These are phyloP conservation scores for Drosophila melanocephala DNA, from an alignment of 2,888 invertebrate species.

Conservation along the genomic window DNA sequence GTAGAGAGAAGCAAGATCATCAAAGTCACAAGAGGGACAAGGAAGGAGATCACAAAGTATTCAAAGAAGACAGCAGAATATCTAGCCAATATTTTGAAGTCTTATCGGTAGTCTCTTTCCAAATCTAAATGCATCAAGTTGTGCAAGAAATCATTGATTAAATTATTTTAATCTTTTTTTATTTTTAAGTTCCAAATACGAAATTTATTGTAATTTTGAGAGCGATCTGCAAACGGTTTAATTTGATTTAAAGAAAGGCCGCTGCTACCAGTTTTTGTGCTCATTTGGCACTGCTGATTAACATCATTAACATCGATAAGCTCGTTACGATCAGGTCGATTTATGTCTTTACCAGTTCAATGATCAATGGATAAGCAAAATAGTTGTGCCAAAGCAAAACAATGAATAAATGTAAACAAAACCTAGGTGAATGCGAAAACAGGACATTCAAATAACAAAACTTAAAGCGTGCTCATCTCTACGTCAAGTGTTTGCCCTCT, in stretches of 20 bases:
- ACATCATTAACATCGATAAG: neutral
- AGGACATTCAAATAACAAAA: neutral
- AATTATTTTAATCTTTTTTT: neutral
- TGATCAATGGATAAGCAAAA: neutral
- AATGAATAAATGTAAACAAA: neutral
- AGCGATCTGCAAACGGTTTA: neutral
- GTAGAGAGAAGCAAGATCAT: neutral
- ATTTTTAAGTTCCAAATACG: neutral
- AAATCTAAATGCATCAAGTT: neutral
- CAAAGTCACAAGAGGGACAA: slow-evolving; percentile 34
- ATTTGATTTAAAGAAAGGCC: neutral
- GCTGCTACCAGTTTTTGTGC: neutral
- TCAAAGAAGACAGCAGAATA: slow-evolving; percentile 78
- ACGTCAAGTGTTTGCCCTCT: slow-evolving; percentile 21
- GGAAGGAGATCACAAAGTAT: slow-evolving; percentile 84
- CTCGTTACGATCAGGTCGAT: neutral
- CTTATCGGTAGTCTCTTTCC: neutral
- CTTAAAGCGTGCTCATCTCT: slow-evolving; percentile 11
- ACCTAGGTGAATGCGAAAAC: neutral
- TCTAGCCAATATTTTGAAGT: neutral
- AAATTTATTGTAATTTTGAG: neutral
- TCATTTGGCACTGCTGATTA: neutral
- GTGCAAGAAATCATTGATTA: neutral
- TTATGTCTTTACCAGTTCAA: neutral
- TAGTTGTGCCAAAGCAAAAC: neutral